Conservation (phyloP, 92 coral and sea anemone species). For the Parazoanthus atlanticus region DNA sequence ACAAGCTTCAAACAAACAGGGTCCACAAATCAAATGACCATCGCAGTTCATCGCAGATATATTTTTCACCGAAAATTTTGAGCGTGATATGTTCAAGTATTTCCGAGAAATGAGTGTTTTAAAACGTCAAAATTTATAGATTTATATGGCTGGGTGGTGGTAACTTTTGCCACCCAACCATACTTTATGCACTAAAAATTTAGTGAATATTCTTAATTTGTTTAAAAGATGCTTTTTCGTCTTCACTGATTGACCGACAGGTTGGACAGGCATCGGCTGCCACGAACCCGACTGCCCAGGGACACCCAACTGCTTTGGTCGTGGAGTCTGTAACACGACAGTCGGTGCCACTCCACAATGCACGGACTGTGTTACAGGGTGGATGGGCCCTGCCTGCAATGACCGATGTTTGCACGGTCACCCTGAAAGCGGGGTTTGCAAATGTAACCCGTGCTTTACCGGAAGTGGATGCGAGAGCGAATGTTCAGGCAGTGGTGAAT, state of each 20-base stretch:
- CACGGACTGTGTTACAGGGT: conserved; percentile 61
- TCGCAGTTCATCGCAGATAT: too few relatives aligned
- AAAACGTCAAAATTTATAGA: too few relatives aligned
- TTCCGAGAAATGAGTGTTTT: too few relatives aligned
- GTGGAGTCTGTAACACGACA: conserved; percentile 70
- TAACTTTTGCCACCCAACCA: too few relatives aligned
- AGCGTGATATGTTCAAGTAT: too few relatives aligned
- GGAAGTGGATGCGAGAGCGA: conserved; percentile 73
- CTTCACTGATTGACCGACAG: conserved; percentile 3
- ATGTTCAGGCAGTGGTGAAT: conserved; percentile 67
- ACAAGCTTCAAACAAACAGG: too few relatives aligned
- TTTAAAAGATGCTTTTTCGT: neutral
- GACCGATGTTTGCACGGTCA: conserved; percentile 64
- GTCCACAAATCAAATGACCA: too few relatives aligned
- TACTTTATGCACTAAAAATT: too few relatives aligned
- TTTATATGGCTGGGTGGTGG: too few relatives aligned
- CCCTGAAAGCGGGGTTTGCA: conserved; percentile 55
- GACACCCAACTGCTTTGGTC: conserved; percentile 74
- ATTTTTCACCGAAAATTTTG: too few relatives aligned
- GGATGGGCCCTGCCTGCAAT: conserved; percentile 80
- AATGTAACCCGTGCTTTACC: conserved; percentile 68
- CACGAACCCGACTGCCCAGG: conserved; percentile 72
- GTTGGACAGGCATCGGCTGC: conserved; percentile 74
- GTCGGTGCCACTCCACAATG: conserved; percentile 62
- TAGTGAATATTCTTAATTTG: too few relatives aligned